Conservation (phyloP, 2,888 invertebrate species). For the Balanococcus diminutus region DNA sequence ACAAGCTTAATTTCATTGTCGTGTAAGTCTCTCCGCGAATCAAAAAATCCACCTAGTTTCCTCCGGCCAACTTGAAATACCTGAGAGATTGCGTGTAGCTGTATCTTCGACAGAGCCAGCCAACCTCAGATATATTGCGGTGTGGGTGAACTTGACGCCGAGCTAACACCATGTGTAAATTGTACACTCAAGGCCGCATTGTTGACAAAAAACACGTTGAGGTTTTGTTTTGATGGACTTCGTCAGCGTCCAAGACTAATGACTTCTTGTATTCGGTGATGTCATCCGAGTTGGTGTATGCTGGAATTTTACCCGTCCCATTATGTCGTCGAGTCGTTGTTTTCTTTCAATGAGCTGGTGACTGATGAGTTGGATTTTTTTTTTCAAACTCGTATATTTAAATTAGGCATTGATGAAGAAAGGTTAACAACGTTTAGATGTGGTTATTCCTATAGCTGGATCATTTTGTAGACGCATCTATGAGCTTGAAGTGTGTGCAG, state of each 20-base stretch:
- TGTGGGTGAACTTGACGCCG: conserved; percentile 1
- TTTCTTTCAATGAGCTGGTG: background rate
- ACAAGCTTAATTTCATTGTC: background rate
- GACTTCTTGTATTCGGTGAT: background rate
- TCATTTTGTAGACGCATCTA: background rate
- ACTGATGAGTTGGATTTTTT: background rate
- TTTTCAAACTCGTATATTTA: background rate
- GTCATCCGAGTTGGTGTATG: background rate
- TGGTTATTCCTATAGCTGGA: background rate
- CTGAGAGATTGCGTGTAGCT: background rate
- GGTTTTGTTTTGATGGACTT: background rate
- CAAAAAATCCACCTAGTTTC: background rate
- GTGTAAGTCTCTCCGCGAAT: background rate
- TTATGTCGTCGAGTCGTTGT: background rate
- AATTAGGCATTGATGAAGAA: background rate
- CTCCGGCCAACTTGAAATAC: background rate
- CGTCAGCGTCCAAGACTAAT: background rate
- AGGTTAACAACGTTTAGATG: background rate
- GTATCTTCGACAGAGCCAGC: background rate
- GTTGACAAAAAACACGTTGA: conserved; percentile 14
- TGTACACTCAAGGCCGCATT: background rate
- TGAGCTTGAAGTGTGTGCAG: no score
- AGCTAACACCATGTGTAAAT: background rate
- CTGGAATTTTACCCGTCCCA: background rate
- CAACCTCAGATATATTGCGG: background rate